Base-by-base conservation (phyloP, 2,888 invertebrate genomes). In the Xestobium rufovillosum region DNA sequence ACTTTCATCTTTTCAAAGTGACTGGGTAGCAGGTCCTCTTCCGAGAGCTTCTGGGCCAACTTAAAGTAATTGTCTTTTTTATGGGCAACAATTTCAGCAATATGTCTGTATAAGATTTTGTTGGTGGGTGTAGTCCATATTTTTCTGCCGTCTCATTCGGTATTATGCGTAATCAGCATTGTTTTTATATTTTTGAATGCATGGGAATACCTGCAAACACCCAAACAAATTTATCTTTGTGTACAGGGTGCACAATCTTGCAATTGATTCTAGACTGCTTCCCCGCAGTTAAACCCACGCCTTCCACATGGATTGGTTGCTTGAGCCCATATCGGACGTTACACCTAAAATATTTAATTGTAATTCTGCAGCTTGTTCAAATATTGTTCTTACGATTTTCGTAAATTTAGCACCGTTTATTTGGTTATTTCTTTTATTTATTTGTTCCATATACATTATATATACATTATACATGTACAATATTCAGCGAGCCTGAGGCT, bases 271-370 rank as follows among this genome's bases (percentile, higher is more conserved):
- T 8, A n/a, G 30, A 35, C 34, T 42, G 17, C 30, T 30, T 27
- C 12, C 39, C 39, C 16, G 41, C 50, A 25, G 13, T 34, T 4
- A 52, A 43, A 9, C 36, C 28, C 34, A 48, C n/a, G 15, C n/a
- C 36, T 28, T 48, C 50, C 51, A 52, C 31, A 53, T 31, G 3
- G 48, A 47, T 39, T 42, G 39, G 42, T 53, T 56, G 1, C 34
- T 34, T n/a, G 47, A 9, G 8, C 51, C 50, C 54, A 52, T 53
- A 39, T 55, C 52, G 25, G 47, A 50, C 11, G 47, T 45, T 3
- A 55, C 41, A 25, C 35, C 38, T 14, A 46, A 4, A 26, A 55
- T 43, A 13, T 41, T 42, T 19, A 48, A 38, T n/a, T n/a, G n/a
- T n/a, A n/a, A n/a, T n/a, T n/a, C n/a, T n/a, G n/a, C n/a, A n/a